Evolutionary conservation across 2,797 vertebrate genomes (phyloP).

Genomic region (Dryobates pubescens): DNA sequence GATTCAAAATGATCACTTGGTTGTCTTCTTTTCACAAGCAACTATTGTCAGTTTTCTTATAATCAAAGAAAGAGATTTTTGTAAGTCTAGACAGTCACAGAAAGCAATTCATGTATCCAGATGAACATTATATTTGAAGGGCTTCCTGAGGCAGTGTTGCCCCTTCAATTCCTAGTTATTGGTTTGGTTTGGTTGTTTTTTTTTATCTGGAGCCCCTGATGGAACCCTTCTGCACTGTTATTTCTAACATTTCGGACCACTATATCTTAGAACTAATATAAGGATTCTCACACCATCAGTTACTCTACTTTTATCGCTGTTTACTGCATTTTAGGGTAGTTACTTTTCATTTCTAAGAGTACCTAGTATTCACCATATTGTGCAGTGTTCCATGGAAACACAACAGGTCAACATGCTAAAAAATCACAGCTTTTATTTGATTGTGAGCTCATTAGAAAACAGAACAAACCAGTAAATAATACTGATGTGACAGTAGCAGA

Average conservation of each 20-base stretch:
- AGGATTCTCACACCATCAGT: background rate
- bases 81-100: background rate
- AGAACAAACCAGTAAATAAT: background rate
- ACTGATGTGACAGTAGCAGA: background rate
- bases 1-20: background rate
- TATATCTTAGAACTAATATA: background rate
- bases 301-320: background rate
- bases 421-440: background rate
- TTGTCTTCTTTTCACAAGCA: background rate
- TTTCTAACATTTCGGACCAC: background rate
- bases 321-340: background rate
- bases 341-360: background rate
- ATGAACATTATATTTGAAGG: background rate
- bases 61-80: background rate
- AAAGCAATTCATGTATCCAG: background rate
- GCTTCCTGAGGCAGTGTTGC: background rate
- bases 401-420: background rate
- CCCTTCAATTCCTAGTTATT: background rate
- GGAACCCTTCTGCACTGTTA: background rate
- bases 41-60: background rate
- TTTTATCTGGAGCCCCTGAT: background rate
- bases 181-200: too few species aligned
- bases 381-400: background rate
- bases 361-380: background rate
- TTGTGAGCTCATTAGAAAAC: background rate